phyloP scores from a whole-genome alignment of 2,888 invertebrate genomes.

The Scaptomyza tumidula region DNA sequence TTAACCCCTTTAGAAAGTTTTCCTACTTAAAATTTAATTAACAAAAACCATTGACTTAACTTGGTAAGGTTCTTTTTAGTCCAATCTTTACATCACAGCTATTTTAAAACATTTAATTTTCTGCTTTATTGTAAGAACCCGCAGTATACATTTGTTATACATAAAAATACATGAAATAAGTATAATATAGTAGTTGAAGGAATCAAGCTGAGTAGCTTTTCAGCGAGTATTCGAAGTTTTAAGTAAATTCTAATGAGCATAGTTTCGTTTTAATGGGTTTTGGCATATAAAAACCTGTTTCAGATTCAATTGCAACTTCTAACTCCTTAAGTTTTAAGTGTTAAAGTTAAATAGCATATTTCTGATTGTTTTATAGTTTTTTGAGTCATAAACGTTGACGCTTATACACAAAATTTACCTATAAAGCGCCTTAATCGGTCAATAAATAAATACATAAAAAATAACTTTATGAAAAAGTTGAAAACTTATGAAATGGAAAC shows the following conservation, averaged over 20 bases:
- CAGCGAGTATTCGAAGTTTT: constrained; percentile 46
- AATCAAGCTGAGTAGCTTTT: constrained; percentile 30
- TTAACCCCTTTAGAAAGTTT: too few species aligned
- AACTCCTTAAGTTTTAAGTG: neutral
- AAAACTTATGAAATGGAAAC: constrained; percentile 4
- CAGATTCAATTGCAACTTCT: neutral
- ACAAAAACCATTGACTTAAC: too few species aligned
- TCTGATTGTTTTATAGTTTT: neutral
- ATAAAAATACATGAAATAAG: constrained; percentile 10
- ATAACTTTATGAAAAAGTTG: neutral
- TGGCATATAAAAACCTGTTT: constrained; percentile 1
- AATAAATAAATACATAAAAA: constrained; percentile 4
- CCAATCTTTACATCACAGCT: too few species aligned
- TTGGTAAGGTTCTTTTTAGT: too few species aligned
- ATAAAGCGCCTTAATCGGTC: neutral
- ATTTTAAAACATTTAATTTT: constrained; percentile 1
- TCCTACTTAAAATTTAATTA: too few species aligned
- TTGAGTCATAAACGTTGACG: neutral
- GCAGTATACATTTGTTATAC: constrained; percentile 7
- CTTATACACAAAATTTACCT: too few species aligned
- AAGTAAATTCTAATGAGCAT: constrained; percentile 59
- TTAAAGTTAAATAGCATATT: neutral
- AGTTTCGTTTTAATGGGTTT: constrained; percentile 23
- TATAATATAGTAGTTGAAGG: constrained; percentile 9
- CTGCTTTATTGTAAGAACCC: neutral